Conservation (phyloP, 2,113 vertebrate genomes). For the Phrynosoma blainvillii region DNA sequence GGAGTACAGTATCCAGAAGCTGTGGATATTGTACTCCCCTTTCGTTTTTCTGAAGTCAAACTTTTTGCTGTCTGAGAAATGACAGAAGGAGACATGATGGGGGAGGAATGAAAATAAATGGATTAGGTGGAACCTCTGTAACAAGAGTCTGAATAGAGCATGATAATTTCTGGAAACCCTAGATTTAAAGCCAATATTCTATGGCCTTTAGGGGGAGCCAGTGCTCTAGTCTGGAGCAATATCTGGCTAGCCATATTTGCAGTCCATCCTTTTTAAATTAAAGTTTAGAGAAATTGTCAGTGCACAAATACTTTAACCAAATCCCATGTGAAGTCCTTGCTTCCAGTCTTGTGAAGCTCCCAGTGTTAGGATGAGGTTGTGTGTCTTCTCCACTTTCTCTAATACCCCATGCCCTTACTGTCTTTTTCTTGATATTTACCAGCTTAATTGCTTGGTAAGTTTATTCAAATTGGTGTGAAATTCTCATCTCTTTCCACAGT, state of each 20-base stretch:
- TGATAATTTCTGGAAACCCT: no score
- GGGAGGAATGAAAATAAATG: no score
- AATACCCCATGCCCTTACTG: not conserved
- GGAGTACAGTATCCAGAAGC: no score
- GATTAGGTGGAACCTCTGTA: no score
- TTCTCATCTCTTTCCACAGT: not conserved
- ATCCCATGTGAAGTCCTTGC: not conserved
- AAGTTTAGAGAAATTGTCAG: not conserved
- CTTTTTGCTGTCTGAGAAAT: not conserved
- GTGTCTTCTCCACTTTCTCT: not conserved
- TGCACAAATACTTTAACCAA: not conserved
- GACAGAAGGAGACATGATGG: no score
- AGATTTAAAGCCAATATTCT: not conserved
- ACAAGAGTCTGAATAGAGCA: no score
- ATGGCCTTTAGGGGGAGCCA: accelerated
- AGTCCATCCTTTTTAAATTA: no score
- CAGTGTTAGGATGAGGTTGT: not conserved
- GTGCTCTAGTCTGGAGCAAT: not conserved
- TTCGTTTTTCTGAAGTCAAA: not conserved
- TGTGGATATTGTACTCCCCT: not conserved
- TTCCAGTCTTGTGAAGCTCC: not conserved
- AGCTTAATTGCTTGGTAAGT: not conserved
- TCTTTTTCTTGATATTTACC: not conserved
- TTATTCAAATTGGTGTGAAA: not conserved
- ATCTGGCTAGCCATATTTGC: not conserved